A percentile compares a stretch with the other conserved stretches of the same genome.
These are phyloP conservation scores for Sylvilagus bachmani DNA, from an alignment of 2,113 vertebrate species.

Conservation along the genomic window DNA sequence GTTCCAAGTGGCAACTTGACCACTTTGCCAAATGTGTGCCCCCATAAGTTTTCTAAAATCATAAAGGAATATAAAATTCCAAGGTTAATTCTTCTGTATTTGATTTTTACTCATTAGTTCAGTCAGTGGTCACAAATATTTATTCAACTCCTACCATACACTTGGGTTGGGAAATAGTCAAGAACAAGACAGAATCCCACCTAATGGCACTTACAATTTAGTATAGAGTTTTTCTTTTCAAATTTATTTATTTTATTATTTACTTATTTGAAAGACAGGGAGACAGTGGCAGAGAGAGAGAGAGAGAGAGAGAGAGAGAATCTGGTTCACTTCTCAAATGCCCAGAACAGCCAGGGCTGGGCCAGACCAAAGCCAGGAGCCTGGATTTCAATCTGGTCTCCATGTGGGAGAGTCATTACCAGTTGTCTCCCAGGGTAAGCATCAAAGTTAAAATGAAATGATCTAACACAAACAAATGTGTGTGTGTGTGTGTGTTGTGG, in stretches of 20 bases:
- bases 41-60: background rate
- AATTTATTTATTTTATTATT: too few species aligned
- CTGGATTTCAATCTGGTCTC: too few species aligned
- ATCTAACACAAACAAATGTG: background rate
- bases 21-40: too few species aligned
- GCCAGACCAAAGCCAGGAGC: too few species aligned
- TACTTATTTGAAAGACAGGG: too few species aligned
- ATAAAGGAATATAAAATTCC: background rate
- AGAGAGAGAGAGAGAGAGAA: too few species aligned
- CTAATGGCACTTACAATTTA: background rate
- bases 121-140: background rate
- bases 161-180: background rate
- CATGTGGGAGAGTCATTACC: too few species aligned
- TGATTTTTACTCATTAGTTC: conserved; percentile 20
- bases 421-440: too few species aligned
- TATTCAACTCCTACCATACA: background rate
- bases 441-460: background rate
- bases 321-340: too few species aligned
- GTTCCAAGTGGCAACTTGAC: too few species aligned
- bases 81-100: background rate
- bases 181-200: background rate
- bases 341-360: too few species aligned
- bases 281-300: too few species aligned
- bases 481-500: background rate
- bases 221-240: background rate